A percentile compares a stretch with the other conserved stretches of the same genome.
Evolutionary conservation across 2,797 vertebrate species (phyloP).

Genomic region (Scomberomorus guttatus): DNA sequence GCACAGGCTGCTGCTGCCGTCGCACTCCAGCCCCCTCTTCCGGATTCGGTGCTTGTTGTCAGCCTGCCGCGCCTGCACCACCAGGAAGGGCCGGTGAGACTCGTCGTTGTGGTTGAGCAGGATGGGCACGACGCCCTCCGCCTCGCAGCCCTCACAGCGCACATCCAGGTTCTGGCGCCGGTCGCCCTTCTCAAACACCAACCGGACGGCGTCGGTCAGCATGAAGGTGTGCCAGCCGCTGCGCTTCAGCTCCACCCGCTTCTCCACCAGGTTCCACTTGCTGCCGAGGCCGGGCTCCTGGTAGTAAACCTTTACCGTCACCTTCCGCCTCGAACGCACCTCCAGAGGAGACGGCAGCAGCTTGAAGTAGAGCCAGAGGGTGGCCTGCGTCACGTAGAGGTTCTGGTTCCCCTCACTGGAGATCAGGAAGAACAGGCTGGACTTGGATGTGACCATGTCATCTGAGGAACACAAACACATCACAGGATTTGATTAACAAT

Average conservation of each 20-base stretch:
- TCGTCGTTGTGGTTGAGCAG: constrained; percentile 91
- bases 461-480: constrained; percentile 81
- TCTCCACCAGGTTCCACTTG: constrained; percentile 95
- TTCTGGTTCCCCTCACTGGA: constrained; percentile 98
- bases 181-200: constrained; percentile 91
- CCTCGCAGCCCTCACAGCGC: constrained; percentile 94
- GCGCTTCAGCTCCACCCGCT: constrained; percentile 94
- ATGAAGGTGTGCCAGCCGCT: constrained; percentile 97
- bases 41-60: constrained; percentile 94
- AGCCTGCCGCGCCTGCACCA: constrained; percentile 90
- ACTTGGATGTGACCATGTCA: constrained; percentile 91
- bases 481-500: not conserved
- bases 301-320: constrained; percentile 94
- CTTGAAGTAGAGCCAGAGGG: constrained; percentile 97
- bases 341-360: constrained; percentile 88
- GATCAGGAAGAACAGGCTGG: constrained; percentile 95
- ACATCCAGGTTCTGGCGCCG: constrained; percentile 95
- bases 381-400: constrained; percentile 93
- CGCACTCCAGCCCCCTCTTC: constrained; percentile 96
- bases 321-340: constrained; percentile 87
- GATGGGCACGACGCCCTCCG: constrained; percentile 87
- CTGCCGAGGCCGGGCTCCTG: constrained; percentile 90
- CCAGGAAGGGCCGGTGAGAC: constrained; percentile 95
- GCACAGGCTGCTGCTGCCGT: constrained; percentile 92
- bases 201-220: constrained; percentile 92